A percentile compares a stretch with the other conserved stretches of the same genome.
phyloP scores from a whole-genome alignment of 1,140 invertebrate species.

The Drosophila truncata region DNA sequence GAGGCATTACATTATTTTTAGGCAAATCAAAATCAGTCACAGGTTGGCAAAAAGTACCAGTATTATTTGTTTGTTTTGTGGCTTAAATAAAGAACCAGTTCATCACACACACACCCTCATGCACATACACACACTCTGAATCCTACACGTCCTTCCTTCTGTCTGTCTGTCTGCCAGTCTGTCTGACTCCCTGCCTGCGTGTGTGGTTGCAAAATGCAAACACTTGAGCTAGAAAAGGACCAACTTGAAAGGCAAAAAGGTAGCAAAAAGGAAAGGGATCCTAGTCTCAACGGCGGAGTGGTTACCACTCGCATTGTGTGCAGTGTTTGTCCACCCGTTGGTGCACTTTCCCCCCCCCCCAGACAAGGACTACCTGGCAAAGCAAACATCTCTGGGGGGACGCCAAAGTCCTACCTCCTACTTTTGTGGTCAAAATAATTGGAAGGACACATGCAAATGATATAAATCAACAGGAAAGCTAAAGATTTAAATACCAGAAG shows the following conservation, averaged over 20 bases:
- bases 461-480: slow-evolving; percentile 25
- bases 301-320: slow-evolving; percentile 39
- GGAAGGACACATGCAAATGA: slow-evolving; percentile 39
- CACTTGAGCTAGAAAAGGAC: slow-evolving; percentile 71
- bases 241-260: slow-evolving; percentile 63
- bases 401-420: slow-evolving; percentile 10
- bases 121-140: slow-evolving; percentile 15
- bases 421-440: slow-evolving; percentile 52
- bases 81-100: slow-evolving; percentile 60
- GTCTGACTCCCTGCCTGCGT: slow-evolving; percentile 19
- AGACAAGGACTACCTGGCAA: neutral
- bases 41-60: slow-evolving; percentile 4
- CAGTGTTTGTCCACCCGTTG: slow-evolving; percentile 34
- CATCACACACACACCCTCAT: slow-evolving; percentile 37
- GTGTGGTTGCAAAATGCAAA: slow-evolving; percentile 80
- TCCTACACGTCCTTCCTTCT: slow-evolving; percentile 11
- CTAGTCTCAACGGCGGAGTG: slow-evolving; percentile 26
- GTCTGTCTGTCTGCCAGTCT: neutral
- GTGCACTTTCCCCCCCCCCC: neutral
- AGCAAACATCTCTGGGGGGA: slow-evolving; percentile 15
- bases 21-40: slow-evolving; percentile 9
- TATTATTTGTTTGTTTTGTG: slow-evolving; percentile 59
- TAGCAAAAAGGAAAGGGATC: neutral
- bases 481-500: neutral
- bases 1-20: slow-evolving; percentile 11